Evolutionary conservation across 2,888 invertebrate genomes (phyloP).

Genomic region (Pristionchus japonicus): DNA sequence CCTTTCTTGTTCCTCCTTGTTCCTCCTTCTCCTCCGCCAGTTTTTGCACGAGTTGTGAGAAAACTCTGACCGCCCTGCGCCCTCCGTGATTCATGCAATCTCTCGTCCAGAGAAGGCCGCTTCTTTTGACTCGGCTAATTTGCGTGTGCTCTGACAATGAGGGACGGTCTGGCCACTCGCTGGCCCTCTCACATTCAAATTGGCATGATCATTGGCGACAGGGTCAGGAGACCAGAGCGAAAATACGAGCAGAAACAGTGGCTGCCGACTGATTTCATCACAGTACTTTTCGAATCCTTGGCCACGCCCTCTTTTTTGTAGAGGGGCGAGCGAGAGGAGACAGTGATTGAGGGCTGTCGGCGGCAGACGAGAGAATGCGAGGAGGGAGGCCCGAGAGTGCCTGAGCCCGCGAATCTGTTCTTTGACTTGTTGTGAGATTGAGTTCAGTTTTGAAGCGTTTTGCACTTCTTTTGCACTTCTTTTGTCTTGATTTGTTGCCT

Average conservation of each 20-base stretch:
- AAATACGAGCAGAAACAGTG: neutral
- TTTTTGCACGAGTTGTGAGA: neutral
- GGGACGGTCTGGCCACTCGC: neutral
- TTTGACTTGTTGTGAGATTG: too few species aligned
- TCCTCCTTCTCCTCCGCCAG: neutral
- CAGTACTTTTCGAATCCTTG: neutral
- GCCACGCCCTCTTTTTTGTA: neutral
- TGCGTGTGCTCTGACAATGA: neutral
- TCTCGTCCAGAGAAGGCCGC: neutral
- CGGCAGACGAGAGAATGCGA: neutral
- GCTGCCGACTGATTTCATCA: neutral
- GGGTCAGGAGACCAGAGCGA: neutral
- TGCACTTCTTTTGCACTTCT: too few species aligned
- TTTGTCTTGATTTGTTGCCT: too few species aligned
- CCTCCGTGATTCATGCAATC: neutral
- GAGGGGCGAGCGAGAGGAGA: neutral
- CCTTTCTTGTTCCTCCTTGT: neutral
- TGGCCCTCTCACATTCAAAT: neutral
- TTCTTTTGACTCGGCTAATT: neutral
- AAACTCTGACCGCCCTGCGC: neutral
- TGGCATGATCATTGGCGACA: neutral
- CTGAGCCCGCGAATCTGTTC: neutral
- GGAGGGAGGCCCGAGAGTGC: neutral
- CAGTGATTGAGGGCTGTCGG: neutral
- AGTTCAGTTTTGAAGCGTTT: too few species aligned